Conservation (phyloP, 2,888 invertebrate species). For the Pammene fasciana region DNA sequence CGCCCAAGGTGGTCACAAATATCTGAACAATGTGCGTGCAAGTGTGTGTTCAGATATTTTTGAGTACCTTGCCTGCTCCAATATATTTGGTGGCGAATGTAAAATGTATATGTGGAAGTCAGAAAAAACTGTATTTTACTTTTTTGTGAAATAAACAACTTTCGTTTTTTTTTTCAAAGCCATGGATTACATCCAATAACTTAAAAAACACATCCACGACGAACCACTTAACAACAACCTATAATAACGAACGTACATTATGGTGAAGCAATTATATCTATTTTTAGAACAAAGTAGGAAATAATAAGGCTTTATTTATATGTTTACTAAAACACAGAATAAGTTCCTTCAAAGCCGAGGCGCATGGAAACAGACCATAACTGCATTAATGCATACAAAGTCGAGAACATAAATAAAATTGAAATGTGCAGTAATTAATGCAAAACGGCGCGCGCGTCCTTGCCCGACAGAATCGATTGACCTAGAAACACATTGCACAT, state of each 20-base stretch:
- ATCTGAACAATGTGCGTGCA: too few species aligned
- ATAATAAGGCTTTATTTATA: background rate
- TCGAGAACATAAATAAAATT: slow-evolving; percentile 28
- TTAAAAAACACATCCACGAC: background rate
- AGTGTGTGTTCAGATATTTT: too few species aligned
- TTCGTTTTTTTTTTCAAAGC: background rate
- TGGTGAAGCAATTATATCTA: slow-evolving; percentile 7
- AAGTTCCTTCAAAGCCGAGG: background rate
- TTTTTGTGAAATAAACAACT: too few species aligned
- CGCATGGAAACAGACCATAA: slow-evolving; percentile 23
- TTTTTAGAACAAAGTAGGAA: slow-evolving; percentile 19
- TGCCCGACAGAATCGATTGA: slow-evolving; percentile 48
- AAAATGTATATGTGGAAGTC: too few species aligned
- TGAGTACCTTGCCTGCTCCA: too few species aligned
- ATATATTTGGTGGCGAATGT: too few species aligned
- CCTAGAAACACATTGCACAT: slow-evolving; percentile 31
- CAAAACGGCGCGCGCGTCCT: slow-evolving; percentile 51
- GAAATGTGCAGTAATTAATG: slow-evolving; percentile 43
- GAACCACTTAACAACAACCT: background rate
- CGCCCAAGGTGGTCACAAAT: too few species aligned
- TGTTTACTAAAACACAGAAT: background rate
- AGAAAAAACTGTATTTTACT: too few species aligned
- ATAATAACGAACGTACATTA: background rate
- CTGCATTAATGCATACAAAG: slow-evolving; percentile 31
- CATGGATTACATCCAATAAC: background rate